Evolutionary conservation across 2,888 invertebrate species (phyloP).

Genomic region (Tolmerus cingulatus): DNA sequence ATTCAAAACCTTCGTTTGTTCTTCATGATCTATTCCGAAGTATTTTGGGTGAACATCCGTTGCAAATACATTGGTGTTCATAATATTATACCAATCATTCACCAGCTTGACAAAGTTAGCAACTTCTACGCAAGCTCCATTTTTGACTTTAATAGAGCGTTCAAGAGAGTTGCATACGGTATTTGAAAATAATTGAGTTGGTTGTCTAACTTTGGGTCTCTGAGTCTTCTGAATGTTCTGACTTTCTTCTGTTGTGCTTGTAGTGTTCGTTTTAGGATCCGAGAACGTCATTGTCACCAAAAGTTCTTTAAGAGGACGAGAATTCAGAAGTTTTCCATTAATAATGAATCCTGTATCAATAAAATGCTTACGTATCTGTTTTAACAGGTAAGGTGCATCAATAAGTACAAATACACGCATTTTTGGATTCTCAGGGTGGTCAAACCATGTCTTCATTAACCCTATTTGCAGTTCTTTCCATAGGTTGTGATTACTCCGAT

Average conservation of each 20-base stretch:
- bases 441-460: not conserved
- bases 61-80: not conserved
- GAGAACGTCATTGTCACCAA: not conserved
- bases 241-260: not conserved
- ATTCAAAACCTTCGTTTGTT: not conserved
- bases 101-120: not conserved
- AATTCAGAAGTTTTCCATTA: not conserved
- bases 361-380: not conserved
- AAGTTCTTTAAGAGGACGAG: not conserved
- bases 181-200: not conserved
- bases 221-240: not conserved
- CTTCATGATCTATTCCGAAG: not conserved
- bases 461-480: not conserved
- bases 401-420: not conserved
- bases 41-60: not conserved
- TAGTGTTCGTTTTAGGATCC: not conserved
- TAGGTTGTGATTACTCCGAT: not conserved
- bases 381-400: constrained; percentile 1
- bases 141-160: not conserved
- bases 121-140: not conserved
- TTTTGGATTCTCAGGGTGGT: not conserved
- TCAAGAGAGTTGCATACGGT: not conserved
- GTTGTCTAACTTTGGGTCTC: not conserved
- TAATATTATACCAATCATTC: not conserved
- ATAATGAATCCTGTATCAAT: not conserved